Base-by-base conservation (phyloP, 2,797 vertebrate genomes). In the Antrozous pallidus region DNA sequence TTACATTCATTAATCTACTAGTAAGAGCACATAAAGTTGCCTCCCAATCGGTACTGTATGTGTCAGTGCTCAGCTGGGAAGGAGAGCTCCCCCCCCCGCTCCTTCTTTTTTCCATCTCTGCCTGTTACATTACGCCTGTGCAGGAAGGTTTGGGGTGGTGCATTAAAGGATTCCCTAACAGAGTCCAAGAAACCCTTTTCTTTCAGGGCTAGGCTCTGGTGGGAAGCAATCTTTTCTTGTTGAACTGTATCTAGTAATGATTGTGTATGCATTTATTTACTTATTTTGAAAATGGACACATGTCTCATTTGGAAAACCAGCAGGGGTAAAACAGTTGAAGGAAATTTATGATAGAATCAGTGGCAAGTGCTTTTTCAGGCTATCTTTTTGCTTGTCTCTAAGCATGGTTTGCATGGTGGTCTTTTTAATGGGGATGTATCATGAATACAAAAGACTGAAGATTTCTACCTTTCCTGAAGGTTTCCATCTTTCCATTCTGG, bases 1-100 rank as follows among this genome's bases (percentile, higher is more conserved):
- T 98, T 98, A 98, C 97, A 96, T 98, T 98, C 98, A 98, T 98
- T 98, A 98, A 98, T 98, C 98, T 98, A 98, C 98, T 97, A 96
- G 96, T 98, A 98, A 98, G 98, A 98, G 96, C 97, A 97, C 97
- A 98, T 98, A 98, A 98, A 98, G 96, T 98, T 98, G 97, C 97
- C 97, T 98, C 96, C 97, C 97, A 91, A 97, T 96, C 38, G 58
- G 93, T 95, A 6, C 96, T 67, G 85, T 77, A 36, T 88, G 78
- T 96, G 96, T 93, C 90, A 47, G 75, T 70, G 92, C 94, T 98
- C 95, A 96, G 96, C 98, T 97, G 96, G 88, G 94, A 75, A 94
- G 81, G 87, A 92, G 67, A 75, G 78, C 63, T 33, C 26, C 33
- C 10, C 5, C 51, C 65, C 33, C 85, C n/a, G n/a, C n/a, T 28